Conservation (phyloP, 1,140 invertebrate species). For the Anastrepha obliqua region DNA sequence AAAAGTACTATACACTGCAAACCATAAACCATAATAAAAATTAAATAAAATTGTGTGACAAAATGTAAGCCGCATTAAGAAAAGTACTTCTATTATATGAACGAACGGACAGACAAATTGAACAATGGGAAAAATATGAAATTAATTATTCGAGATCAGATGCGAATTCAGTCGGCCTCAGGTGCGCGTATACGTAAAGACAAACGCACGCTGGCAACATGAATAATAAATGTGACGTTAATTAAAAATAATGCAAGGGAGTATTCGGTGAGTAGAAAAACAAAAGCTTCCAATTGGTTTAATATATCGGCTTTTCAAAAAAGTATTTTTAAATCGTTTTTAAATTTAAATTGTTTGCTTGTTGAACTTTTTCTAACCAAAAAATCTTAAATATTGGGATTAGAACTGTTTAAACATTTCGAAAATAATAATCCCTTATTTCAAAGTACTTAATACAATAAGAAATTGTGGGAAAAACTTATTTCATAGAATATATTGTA, state of each 20-base stretch:
- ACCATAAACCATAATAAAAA: conserved; percentile 44
- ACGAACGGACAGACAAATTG: background rate
- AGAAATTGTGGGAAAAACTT: no score
- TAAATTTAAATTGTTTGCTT: no score
- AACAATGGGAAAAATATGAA: conserved; percentile 19
- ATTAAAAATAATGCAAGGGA: conserved; percentile 21
- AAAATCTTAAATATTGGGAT: no score
- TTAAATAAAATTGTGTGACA: conserved; percentile 32
- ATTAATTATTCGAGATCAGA: conserved; percentile 43
- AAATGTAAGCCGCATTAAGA: conserved; percentile 21
- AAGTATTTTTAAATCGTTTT: no score
- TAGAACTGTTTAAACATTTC: no score
- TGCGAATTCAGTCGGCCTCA: background rate
- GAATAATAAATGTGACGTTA: conserved; percentile 46
- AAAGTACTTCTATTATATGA: background rate
- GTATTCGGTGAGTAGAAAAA: no score
- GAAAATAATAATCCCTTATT: no score
- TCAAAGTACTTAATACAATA: no score
- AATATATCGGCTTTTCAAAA: no score
- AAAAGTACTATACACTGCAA: background rate
- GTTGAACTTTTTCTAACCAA: no score
- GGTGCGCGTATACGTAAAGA: background rate
- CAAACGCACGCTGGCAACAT: conserved; percentile 39
- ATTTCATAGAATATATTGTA: no score
- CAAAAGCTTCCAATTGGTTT: no score